Evolutionary conservation across 2,113 vertebrate genomes (phyloP), one percentile per base, ranked within the genome.

Genomic region (Phodopus roborovskii): DNA sequence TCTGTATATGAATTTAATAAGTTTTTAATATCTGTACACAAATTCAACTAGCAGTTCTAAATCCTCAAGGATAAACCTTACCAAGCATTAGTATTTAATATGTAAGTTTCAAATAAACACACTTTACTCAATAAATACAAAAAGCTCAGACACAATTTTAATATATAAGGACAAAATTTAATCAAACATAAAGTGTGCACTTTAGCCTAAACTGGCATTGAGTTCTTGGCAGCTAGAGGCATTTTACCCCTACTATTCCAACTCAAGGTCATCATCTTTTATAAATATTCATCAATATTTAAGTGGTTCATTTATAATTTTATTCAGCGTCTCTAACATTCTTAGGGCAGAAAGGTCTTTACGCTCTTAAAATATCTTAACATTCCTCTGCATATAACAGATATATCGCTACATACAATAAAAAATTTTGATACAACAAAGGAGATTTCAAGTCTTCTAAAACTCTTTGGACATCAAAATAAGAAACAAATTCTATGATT

Each of bases 221-320:
- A 53, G 5, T 39, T 88, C 22, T 58, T 84, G 19, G 13, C 82
- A n/a, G 16, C 62, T 1, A 68, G 28, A 30, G 83, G 6, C 24
- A 20, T 48, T 90, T 71, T 88, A 39, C 33, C 5, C n/a, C 20
- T 7, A n/a, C 3, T 45, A 22, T 58, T 82, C 7, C n/a, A 90
- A 8, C n/a, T 39, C 62, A 86, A 93, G 53, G 28, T 48, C 28
- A 83, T 58, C 28, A 28, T 58, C 53, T 82, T 90, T 90, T 90
- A 90, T 58, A 87, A 62, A 86, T 62, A 68, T 7, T n/a, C 62
- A 64, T 92, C 50, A 64, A 45, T 66, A 90, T 85, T 78, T 68
- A 91, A 92, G 42, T 62, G 36, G 42, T 24, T 88, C 62, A 90
- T 70, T 90, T 95, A 56, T 0, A 95, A 95, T 4, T 24, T 74